Percentiles rank a stretch among this genome's conserved stretches.
Conservation (phyloP, 2,113 vertebrate genomes). For the Pampusana beccarii region DNA sequence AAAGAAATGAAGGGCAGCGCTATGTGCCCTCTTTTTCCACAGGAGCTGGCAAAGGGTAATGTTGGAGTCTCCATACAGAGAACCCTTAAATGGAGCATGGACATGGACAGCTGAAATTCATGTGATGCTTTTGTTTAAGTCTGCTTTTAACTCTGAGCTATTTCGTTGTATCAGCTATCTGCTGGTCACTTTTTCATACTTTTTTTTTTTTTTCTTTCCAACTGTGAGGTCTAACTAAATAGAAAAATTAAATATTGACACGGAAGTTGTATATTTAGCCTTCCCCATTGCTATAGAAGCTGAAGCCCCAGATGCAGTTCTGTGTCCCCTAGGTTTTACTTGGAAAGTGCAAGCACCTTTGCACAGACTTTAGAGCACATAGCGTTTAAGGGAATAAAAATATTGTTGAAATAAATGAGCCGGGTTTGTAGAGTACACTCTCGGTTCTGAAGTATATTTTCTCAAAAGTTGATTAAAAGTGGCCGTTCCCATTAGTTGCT, state of each 20-base stretch:
- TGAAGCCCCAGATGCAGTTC: neutral
- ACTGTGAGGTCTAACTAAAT: neutral
- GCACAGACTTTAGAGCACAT: neutral
- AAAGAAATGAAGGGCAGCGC: neutral
- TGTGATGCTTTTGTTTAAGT: neutral
- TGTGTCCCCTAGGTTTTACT: neutral
- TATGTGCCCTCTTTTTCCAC: neutral
- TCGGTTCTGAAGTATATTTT: neutral
- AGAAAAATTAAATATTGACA: neutral
- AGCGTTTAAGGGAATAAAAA: neutral
- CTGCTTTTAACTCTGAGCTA: neutral
- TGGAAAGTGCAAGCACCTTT: neutral
- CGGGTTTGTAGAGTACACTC: neutral
- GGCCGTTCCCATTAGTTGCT: neutral
- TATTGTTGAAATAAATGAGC: neutral
- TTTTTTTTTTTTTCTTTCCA: neutral
- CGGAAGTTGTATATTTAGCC: neutral
- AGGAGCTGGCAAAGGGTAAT: neutral
- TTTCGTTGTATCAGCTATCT: neutral
- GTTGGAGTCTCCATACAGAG: neutral
- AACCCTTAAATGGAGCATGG: neutral
- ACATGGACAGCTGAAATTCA: neutral
- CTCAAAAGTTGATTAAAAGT: conserved; percentile 22
- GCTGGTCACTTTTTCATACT: neutral
- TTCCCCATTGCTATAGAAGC: neutral